A percentile compares a stretch with the other conserved stretches of the same genome.
Evolutionary conservation across 2,888 invertebrate genomes (phyloP).

Genomic region (Onchidella celtica): DNA sequence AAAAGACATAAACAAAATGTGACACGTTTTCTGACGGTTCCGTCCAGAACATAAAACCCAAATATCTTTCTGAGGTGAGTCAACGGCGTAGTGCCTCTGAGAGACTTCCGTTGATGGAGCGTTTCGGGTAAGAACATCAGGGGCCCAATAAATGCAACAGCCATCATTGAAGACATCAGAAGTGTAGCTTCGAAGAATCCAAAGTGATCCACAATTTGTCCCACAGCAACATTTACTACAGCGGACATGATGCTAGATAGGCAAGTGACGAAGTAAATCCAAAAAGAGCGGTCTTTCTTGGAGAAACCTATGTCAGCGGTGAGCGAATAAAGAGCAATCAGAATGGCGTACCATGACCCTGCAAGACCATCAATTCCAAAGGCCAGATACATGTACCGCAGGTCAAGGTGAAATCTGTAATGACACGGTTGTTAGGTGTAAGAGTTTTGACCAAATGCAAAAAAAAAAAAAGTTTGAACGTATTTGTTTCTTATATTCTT

Average conservation of each 20-base stretch:
- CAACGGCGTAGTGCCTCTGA: background rate
- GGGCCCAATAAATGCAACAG: conserved; percentile 8
- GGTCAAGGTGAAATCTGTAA: conserved; percentile 35
- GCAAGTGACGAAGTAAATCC: conserved; percentile 26
- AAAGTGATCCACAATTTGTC: conserved; percentile 33
- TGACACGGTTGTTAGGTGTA: too few relatives aligned
- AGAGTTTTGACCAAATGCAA: background rate
- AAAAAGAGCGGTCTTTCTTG: conserved; percentile 16
- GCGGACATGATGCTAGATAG: background rate
- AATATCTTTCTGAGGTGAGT: conserved; percentile 25
- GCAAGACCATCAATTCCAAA: conserved; percentile 38
- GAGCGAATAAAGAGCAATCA: conserved; percentile 32
- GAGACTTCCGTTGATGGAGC: background rate
- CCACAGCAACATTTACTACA: conserved; percentile 17
- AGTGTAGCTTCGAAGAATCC: conserved; percentile 37
- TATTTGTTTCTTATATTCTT: background rate
- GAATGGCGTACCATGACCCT: conserved; percentile 42
- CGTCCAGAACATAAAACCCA: conserved; percentile 48
- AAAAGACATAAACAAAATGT: conserved; percentile 6
- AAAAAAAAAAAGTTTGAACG: background rate
- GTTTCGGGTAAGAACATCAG: conserved; percentile 48
- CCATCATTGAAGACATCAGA: background rate
- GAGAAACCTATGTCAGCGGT: conserved; percentile 44
- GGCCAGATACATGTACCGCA: conserved; percentile 41
- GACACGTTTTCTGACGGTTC: background rate